A percentile compares a stretch with the other conserved stretches of the same genome.
phyloP scores from a whole-genome alignment of 2,113 vertebrate genomes.

The Anser cygnoides region DNA sequence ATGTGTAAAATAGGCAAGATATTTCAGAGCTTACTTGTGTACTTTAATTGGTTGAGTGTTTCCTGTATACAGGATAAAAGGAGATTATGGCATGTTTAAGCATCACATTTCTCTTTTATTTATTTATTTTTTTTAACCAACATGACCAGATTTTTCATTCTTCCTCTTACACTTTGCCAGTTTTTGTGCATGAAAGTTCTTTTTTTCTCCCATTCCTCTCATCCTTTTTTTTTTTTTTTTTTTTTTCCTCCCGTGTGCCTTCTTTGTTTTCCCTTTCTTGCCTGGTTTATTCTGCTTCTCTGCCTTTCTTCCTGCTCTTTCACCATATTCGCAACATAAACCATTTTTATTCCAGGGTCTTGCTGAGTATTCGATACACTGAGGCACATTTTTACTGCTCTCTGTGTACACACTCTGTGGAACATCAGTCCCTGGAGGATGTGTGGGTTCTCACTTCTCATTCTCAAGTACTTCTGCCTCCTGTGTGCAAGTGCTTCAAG shows the following conservation, averaged over 20 bases:
- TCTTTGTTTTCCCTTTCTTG: constrained; percentile 9
- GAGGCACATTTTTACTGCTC: neutral
- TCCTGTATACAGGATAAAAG: constrained; percentile 17
- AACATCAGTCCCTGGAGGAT: neutral
- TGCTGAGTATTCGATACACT: neutral
- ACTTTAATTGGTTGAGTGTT: constrained; percentile 21
- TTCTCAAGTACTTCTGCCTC: neutral
- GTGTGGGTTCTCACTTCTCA: neutral
- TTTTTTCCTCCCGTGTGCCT: neutral
- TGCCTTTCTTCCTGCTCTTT: neutral
- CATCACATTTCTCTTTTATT: neutral
- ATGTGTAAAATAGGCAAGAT: constrained; percentile 48
- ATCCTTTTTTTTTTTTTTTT: neutral
- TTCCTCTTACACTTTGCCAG: neutral
- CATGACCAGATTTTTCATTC: neutral
- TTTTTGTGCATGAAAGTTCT: neutral
- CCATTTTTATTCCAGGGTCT: neutral
- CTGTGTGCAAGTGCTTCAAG: neutral
- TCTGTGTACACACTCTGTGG: neutral
- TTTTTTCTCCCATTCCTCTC: neutral
- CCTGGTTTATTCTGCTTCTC: neutral
- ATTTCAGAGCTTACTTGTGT: neutral
- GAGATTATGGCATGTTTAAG: constrained; percentile 6
- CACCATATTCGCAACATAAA: neutral
- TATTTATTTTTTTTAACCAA: neutral